Percentiles rank a stretch among this genome's conserved stretches.
Conservation (phyloP, 2,113 vertebrate species). For the Odocoileus virginianus region DNA sequence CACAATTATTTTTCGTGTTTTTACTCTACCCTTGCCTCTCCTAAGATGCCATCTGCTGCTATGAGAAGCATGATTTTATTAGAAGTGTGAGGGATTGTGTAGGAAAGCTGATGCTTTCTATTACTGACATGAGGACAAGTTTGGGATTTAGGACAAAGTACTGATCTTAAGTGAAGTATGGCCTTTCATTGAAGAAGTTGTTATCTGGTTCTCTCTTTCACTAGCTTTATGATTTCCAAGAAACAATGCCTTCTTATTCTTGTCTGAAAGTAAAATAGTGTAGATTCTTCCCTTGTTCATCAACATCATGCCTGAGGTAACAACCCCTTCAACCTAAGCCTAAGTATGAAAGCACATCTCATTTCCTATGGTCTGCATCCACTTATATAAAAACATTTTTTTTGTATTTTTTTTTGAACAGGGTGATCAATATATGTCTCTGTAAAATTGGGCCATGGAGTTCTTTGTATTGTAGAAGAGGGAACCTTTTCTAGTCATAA, state of each 20-base stretch:
- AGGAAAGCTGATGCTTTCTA: not conserved
- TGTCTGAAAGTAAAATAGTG: not conserved
- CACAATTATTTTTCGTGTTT: not conserved
- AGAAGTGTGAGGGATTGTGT: not conserved
- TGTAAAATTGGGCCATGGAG: not conserved
- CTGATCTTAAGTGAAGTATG: not conserved
- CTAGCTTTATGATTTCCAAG: not conserved
- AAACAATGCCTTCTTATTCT: not conserved
- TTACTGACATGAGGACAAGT: not conserved
- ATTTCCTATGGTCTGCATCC: not conserved
- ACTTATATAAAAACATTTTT: not conserved
- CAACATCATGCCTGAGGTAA: not conserved
- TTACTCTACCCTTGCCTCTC: not conserved
- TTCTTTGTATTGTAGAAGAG: not conserved
- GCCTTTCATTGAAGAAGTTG: not conserved
- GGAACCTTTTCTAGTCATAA: not conserved
- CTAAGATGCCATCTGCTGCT: not conserved
- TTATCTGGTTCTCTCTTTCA: not conserved
- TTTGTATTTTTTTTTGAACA: not conserved
- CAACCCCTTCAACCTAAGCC: not conserved
- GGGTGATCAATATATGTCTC: not conserved
- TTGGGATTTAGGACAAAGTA: not conserved
- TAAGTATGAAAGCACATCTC: not conserved
- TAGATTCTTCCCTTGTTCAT: not conserved
- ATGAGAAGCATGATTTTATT: not conserved